A percentile compares a stretch with the other conserved stretches of the same genome.
Conservation (phyloP, 1,140 invertebrate species). For the Diprion similis region DNA sequence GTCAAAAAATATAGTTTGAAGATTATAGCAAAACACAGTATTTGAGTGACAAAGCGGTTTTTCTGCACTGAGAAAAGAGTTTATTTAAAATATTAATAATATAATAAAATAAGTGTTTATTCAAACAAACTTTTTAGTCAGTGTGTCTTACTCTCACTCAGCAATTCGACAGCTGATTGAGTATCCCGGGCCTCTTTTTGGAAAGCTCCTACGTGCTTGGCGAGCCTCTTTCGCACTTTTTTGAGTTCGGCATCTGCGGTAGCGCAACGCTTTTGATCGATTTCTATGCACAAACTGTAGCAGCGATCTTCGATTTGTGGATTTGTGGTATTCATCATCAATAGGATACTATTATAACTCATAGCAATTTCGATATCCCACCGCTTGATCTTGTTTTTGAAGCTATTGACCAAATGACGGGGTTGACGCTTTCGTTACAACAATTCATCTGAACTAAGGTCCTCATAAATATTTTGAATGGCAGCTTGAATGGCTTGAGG, state of each 20-base stretch:
- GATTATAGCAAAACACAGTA: conserved; percentile 18
- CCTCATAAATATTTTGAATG: neutral
- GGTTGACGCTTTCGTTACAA: conserved; percentile 20
- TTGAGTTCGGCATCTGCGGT: neutral
- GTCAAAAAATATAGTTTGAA: neutral
- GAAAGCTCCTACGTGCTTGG: neutral
- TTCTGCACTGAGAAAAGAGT: too few relatives aligned
- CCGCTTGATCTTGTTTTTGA: conserved; percentile 13
- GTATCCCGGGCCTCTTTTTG: conserved; percentile 8
- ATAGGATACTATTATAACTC: conserved; percentile 6
- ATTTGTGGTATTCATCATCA: conserved; percentile 5
- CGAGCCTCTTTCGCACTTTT: neutral
- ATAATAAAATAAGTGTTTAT: too few relatives aligned
- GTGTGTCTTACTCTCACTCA: neutral
- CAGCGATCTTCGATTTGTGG: neutral
- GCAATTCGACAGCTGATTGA: conserved; percentile 10
- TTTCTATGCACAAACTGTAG: neutral
- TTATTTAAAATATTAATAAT: too few relatives aligned
- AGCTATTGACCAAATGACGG: conserved; percentile 13
- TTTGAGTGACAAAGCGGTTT: conserved; percentile 6
- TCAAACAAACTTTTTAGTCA: too few relatives aligned
- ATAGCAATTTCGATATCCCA: too few relatives aligned
- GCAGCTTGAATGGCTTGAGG: too few relatives aligned
- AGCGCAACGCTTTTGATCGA: neutral
- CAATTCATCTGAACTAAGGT: neutral